Percentiles rank a stretch among this genome's conserved stretches.
Conservation (phyloP, 2,888 invertebrate species). For the Tetheella fluctuosa region DNA sequence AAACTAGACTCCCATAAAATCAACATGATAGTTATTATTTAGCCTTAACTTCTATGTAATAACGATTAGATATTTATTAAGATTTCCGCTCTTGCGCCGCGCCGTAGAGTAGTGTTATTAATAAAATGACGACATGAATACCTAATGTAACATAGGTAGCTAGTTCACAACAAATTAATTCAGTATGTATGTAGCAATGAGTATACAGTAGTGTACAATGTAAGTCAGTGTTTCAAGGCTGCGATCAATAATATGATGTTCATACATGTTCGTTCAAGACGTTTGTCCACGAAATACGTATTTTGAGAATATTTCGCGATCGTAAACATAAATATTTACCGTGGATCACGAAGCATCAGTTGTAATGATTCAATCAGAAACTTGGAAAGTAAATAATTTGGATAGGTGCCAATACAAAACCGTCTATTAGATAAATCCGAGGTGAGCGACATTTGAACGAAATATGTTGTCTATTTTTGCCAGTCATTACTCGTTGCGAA, state of each 20-base stretch:
- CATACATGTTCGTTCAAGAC: not conserved
- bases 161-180: constrained; percentile 5
- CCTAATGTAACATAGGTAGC: constrained; percentile 2
- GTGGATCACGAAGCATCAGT: constrained; percentile 34
- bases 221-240: constrained; percentile 13
- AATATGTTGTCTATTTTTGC: constrained; percentile 69
- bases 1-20: too few species aligned
- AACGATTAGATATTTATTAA: not conserved
- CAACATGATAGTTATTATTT: too few species aligned
- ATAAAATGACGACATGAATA: not conserved
- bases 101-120: not conserved
- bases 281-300: constrained; percentile 22
- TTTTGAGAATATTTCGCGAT: constrained; percentile 25
- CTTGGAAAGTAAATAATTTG: constrained; percentile 67
- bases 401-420: constrained; percentile 68
- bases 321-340: constrained; percentile 61
- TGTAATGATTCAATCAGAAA: constrained; percentile 39
- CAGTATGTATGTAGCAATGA: not conserved
- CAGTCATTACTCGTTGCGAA: constrained; percentile 53
- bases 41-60: too few species aligned
- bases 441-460: constrained; percentile 74
- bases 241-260: not conserved
- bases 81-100: too few species aligned
- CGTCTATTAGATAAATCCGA: constrained; percentile 60
- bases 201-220: not conserved